Evolutionary conservation across 2,797 vertebrate genomes (phyloP).

Genomic region (Rhabdomys pumilio): DNA sequence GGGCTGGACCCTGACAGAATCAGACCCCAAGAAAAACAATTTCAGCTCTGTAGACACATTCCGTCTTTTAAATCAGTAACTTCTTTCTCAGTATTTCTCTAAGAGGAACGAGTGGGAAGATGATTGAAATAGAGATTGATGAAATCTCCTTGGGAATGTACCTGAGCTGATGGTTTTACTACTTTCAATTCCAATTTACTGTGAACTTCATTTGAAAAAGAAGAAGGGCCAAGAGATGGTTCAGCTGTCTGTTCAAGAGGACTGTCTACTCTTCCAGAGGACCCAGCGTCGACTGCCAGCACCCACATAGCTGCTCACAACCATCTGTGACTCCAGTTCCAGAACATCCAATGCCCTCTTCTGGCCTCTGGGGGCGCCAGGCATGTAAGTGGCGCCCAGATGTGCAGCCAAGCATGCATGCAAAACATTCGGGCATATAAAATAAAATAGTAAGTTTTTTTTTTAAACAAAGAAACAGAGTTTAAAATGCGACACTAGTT

Average conservation of each 20-base stretch:
- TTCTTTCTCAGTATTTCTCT: neutral
- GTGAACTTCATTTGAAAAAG: slow-evolving; percentile 5
- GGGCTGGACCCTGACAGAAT: too few relatives aligned
- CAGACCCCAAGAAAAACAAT: neutral
- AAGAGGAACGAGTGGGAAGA: neutral
- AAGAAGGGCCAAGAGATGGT: neutral
- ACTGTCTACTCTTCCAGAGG: too few relatives aligned
- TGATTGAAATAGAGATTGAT: neutral
- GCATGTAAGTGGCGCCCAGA: neutral
- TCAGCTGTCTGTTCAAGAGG: neutral
- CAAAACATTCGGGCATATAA: neutral
- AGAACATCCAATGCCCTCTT: neutral
- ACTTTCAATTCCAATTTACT: slow-evolving; percentile 11
- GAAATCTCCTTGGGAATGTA: slow-evolving; percentile 6
- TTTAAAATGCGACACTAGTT: neutral
- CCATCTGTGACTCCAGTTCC: neutral
- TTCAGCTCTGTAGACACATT: neutral
- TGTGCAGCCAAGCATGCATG: neutral
- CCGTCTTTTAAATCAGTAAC: neutral
- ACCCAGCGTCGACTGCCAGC: too few relatives aligned
- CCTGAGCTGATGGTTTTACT: neutral
- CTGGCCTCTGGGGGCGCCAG: neutral
- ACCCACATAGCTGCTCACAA: too few relatives aligned
- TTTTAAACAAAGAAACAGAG: neutral
- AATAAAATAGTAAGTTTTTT: neutral